Base-by-base conservation (phyloP, 2,888 invertebrate genomes). In the Apoderus coryli region DNA sequence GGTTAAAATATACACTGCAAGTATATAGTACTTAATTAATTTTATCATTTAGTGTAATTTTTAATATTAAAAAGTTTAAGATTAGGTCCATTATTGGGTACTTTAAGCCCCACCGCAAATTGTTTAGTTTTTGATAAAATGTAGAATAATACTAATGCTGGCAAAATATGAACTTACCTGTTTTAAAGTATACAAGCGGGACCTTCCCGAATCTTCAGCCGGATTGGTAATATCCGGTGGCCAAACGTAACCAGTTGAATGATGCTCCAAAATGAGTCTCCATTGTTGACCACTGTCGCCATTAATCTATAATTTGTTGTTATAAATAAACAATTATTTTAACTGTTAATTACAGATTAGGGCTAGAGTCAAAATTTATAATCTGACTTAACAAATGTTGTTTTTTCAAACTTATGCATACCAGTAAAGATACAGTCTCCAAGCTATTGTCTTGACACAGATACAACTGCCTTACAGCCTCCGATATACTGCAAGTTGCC, bases 211-310 rank as follows among this genome's bases (percentile, higher is more conserved):
- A 13, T 59, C 59, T 13, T 59, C 57, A 16, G 52, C 43, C 27
- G 53, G 48, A 32, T 46, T 45, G 19, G 48, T 48, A 10, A 43
- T 40, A 36, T 59, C 59, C 10, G 53, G 53, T 7, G 73, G 71
- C 70, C 79, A 84, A 29, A 73, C 69, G 50, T 79, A 82, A 29
- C 73, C 72, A 40, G 67, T 71, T 2, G 74, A 70, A 42, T 76
- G 71, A 48, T 84, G 78, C 52, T 89, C 88, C 31, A 89, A 58
- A 15, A 86, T 58, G 34, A 89, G 58, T 42, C 81, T 76, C 76
- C 82, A 88, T 50, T 89, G 88, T 39, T 77, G 73, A 19, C 73
- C 73, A 40, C 72, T 67, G 28, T 44, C 42, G 16, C 54, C 50
- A 41, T 53, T 55, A 29, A 58, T 54, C 57, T 58, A 36, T n/a